These are phyloP conservation scores for Dryas iulia DNA, from an alignment of 1,140 invertebrate species.

Conservation along the genomic window DNA sequence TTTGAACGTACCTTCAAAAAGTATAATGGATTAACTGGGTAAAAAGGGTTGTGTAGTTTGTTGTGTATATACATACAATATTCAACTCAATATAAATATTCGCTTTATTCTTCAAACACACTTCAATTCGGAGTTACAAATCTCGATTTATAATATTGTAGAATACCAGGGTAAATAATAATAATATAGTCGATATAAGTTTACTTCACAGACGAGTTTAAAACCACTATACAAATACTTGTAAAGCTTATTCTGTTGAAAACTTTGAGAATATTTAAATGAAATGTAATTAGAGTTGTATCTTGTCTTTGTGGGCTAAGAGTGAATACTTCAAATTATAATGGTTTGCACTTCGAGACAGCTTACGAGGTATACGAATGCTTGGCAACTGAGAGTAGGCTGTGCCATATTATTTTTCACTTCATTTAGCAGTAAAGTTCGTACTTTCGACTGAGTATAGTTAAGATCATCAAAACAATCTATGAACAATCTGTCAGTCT, in stretches of 20 bases:
- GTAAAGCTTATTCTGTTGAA: slow-evolving; percentile 25
- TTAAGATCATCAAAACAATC: slow-evolving; percentile 56
- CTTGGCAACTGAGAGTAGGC: slow-evolving; percentile 21
- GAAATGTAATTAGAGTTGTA: slow-evolving; percentile 14
- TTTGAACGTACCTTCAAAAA: slow-evolving; percentile 35
- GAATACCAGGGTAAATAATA: slow-evolving; percentile 37
- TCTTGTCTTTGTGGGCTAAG: slow-evolving; percentile 13
- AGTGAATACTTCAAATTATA: slow-evolving; percentile 3
- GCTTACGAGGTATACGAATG: slow-evolving; percentile 18
- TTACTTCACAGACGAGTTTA: slow-evolving; percentile 27
- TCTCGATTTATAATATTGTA: slow-evolving; percentile 29
- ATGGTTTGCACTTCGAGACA: slow-evolving; percentile 6
- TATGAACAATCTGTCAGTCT: slow-evolving; percentile 40
- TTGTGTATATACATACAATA: slow-evolving; percentile 66
- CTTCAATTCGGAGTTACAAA: slow-evolving; percentile 21
- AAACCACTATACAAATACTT: slow-evolving; percentile 24
- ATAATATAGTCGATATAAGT: slow-evolving; percentile 29
- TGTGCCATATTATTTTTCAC: slow-evolving; percentile 33
- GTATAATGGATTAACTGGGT: slow-evolving; percentile 45
- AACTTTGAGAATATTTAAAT: slow-evolving; percentile 27
- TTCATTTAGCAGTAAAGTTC: slow-evolving; percentile 53
- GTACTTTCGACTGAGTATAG: slow-evolving; percentile 69
- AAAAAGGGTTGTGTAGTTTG: slow-evolving; percentile 75
- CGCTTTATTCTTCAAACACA: slow-evolving; percentile 32
- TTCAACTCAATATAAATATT: slow-evolving; percentile 43